These are phyloP conservation scores for Napeogenes inachia DNA, from an alignment of 2,888 invertebrate species.

Conservation along the genomic window DNA sequence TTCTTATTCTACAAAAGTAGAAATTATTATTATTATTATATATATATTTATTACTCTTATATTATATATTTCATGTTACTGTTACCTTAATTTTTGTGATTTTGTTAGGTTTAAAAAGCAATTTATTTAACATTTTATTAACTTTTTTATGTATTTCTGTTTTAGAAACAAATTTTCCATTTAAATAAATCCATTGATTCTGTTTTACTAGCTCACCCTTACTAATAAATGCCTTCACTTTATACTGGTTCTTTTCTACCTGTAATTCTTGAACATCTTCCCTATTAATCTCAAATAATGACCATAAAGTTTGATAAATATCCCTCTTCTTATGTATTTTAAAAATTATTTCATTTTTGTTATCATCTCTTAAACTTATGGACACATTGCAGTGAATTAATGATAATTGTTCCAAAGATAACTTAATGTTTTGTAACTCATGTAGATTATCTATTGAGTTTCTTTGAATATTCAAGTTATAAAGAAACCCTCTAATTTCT, in stretches of 20 bases:
- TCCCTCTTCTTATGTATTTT: slow-evolving; percentile 77
- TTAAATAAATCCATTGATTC: slow-evolving; percentile 81
- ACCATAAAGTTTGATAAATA: slow-evolving; percentile 70
- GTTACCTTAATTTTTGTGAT: slow-evolving; percentile 45
- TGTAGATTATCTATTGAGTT: slow-evolving; percentile 69
- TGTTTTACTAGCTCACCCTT: slow-evolving; percentile 41
- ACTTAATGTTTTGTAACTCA: slow-evolving; percentile 79
- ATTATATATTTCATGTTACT: slow-evolving; percentile 8
- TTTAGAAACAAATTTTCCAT: slow-evolving; percentile 76
- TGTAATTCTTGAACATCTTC: slow-evolving; percentile 56
- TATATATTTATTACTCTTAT: slow-evolving; percentile 32
- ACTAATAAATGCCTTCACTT: slow-evolving; percentile 77
- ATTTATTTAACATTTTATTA: slow-evolving; percentile 42
- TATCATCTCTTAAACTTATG: slow-evolving; percentile 83
- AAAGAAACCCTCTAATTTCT: slow-evolving; percentile 80
- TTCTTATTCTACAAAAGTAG: slow-evolving; percentile 22
- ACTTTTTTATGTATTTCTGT: slow-evolving; percentile 59
- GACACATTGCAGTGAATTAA: slow-evolving; percentile 81
- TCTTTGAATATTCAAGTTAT: slow-evolving; percentile 79
- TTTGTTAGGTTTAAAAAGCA: slow-evolving; percentile 24
- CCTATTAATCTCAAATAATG: slow-evolving; percentile 51
- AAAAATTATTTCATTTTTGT: slow-evolving; percentile 75
- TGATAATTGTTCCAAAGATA: slow-evolving; percentile 78
- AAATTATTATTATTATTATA: background rate
- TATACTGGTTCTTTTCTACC: slow-evolving; percentile 65